Evolutionary conservation across 2,797 vertebrate species (phyloP), one percentile per base, ranked within the genome.

Genomic region (Falco novaeseelandiae): DNA sequence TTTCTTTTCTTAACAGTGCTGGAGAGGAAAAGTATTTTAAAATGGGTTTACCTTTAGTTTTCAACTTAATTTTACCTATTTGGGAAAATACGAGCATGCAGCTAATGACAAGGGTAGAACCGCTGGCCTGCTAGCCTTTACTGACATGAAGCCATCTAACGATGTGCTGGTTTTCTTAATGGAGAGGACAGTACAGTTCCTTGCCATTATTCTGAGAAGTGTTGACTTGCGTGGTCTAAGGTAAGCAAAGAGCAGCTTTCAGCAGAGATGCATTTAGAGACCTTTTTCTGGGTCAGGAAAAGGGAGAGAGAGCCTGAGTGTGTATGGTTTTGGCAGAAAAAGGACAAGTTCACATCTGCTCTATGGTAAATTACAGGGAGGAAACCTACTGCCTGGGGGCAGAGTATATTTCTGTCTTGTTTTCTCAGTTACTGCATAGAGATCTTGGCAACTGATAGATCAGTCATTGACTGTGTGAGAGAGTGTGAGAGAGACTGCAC

Each of bases 1-100:
- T 74, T 86, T 44, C 1, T 44, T 83, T 74, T 54, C 59, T 44
- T 87, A 67, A 55, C 5, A 77, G 16, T 0, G 1, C 25, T 57
- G 74, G 46, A 61, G 44, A 82, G 46, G 52, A 8, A 86, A 85
- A 55, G n/a, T 29, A 25, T 29, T 93, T 89, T 48, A 19, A 96
- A 92, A 87, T 59, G 8, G 13, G 36, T 87, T 94, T 96, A 46
- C 74, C 72, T 81, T 93, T 94, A 79, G 34, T 71, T 89, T 96
- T 96, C 29, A 80, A 13, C 7, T 76, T 87, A 87, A 91, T 97
- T 87, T 93, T 98, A 5, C 46, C 61, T 92, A 12, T 95, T 93
- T 89, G 62, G 66, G 95, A 90, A 80, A 90, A 83, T 38, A 51
- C 4, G 2, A 58, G 8, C 27, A 79, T 67, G 32, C 8, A 70